These are phyloP conservation scores for Zaprionus obscuricornis DNA, from an alignment of 2,888 invertebrate genomes.

Conservation along the genomic window DNA sequence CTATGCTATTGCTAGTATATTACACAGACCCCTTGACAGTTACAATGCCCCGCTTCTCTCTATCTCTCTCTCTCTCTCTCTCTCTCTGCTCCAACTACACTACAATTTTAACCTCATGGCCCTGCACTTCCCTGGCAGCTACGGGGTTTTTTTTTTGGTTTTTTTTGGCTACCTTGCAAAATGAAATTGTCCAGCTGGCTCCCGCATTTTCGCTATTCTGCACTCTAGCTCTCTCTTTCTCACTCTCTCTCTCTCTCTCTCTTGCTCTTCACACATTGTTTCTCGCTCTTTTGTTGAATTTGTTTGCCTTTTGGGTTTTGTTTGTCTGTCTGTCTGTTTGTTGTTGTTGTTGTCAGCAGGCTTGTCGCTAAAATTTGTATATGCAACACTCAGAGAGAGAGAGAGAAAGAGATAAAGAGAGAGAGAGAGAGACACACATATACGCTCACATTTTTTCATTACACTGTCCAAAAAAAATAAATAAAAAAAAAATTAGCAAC, in stretches of 20 bases:
- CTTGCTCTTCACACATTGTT: not conserved
- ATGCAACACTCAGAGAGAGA: too few relatives aligned
- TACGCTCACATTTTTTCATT: conserved; percentile 49
- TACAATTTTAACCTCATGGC: too few relatives aligned
- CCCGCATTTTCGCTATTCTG: not conserved
- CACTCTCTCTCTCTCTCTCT: conserved; percentile 8
- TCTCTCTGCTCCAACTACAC: too few relatives aligned
- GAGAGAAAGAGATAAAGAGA: too few relatives aligned
- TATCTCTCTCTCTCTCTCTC: not conserved
- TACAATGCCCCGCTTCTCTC: conserved; percentile 25
- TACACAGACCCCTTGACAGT: conserved; percentile 46
- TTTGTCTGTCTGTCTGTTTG: conserved; percentile 43
- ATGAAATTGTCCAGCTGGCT: conserved; percentile 61
- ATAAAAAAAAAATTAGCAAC: conserved; percentile 68
- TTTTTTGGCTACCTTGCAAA: conserved; percentile 41
- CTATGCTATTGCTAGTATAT: not conserved
- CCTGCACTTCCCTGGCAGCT: too few relatives aligned
- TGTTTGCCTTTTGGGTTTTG: conserved; percentile 60
- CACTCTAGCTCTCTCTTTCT: conserved; percentile 1
- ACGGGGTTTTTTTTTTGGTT: too few relatives aligned
- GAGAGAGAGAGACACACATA: not conserved
- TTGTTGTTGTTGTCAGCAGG: conserved; percentile 48
- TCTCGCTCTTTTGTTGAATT: conserved; percentile 36
- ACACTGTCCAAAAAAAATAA: conserved; percentile 58
- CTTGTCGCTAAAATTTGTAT: conserved; percentile 57